Percentiles rank a stretch among this genome's conserved stretches.
Conservation (phyloP, 2,888 invertebrate genomes). For the Malacosoma neustria region DNA sequence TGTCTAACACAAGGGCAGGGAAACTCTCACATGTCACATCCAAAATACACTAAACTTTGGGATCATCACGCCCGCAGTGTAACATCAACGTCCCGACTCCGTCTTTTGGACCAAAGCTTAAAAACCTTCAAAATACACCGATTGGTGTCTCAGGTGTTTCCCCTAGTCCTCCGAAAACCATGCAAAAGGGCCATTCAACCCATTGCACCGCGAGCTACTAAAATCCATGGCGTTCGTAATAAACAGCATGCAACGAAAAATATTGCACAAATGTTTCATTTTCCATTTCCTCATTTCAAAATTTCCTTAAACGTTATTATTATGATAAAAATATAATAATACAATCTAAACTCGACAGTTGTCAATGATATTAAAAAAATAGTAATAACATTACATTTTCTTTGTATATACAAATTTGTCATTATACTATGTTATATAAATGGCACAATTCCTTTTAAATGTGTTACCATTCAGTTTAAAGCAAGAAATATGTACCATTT, state of each 20-base stretch:
- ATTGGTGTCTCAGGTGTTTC: too few species aligned
- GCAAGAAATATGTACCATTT: constrained; percentile 55
- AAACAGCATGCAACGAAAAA: neutral
- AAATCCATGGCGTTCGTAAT: neutral
- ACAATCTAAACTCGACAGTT: constrained; percentile 21
- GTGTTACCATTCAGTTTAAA: constrained; percentile 35
- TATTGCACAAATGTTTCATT: neutral
- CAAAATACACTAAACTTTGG: too few species aligned
- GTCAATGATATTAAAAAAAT: constrained; percentile 48
- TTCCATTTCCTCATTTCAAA: constrained; percentile 10
- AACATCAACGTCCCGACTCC: too few species aligned
- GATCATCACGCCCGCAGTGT: too few species aligned
- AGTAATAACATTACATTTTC: constrained; percentile 9
- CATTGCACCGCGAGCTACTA: neutral
- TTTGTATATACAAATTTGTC: constrained; percentile 57
- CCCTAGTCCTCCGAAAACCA: too few species aligned
- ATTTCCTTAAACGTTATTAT: constrained; percentile 27
- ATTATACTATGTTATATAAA: constrained; percentile 39
- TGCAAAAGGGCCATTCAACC: too few species aligned
- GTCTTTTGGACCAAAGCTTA: too few species aligned
- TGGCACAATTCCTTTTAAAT: constrained; percentile 66
- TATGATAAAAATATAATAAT: constrained; percentile 35
- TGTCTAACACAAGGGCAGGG: too few species aligned
- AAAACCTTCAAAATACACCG: too few species aligned
- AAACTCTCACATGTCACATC: too few species aligned